A percentile compares a stretch with the other conserved stretches of the same genome.
Evolutionary conservation across 35 echinoderm and acorn worm genomes (phyloP).

Genomic region (Holothuria glaberrima): DNA sequence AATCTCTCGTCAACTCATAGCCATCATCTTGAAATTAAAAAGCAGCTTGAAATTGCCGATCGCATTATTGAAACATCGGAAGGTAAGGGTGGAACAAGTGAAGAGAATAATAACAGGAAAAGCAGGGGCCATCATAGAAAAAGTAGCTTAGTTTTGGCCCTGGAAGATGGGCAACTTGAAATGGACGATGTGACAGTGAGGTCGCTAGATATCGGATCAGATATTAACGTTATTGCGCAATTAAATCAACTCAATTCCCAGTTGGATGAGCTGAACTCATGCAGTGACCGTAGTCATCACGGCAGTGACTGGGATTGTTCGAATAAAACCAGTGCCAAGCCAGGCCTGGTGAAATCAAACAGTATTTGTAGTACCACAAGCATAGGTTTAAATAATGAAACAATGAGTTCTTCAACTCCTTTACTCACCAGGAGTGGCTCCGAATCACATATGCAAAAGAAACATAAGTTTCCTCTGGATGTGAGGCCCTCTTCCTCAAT

Average conservation of each 20-base stretch:
- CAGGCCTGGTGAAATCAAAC: constrained; percentile 1
- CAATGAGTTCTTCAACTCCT: background rate
- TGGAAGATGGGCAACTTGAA: constrained; percentile 39
- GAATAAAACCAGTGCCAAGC: background rate
- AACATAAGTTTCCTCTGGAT: constrained; percentile 25
- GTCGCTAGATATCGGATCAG: constrained; percentile 23
- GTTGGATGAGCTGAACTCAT: constrained; percentile 33
- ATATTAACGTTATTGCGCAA: constrained; percentile 48
- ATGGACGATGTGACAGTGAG: constrained; percentile 50
- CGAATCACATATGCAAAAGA: constrained; percentile 34
- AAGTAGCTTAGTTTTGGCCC: constrained; percentile 41
- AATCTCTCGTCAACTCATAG: background rate
- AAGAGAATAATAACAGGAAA: constrained; percentile 50
- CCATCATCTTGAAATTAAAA: constrained; percentile 42
- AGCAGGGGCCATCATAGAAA: constrained; percentile 7
- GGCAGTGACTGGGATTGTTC: background rate
- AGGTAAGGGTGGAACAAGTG: background rate
- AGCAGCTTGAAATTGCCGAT: constrained; percentile 48
- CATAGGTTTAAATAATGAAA: background rate
- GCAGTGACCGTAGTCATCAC: background rate
- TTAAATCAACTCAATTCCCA: constrained; percentile 41
- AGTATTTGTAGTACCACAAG: constrained; percentile 20
- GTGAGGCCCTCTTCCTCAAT: constrained; percentile 19
- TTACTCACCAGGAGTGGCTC: constrained; percentile 22
- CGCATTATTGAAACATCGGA: constrained; percentile 2